Conservation (phyloP, 35 echinoderm and acorn worm genomes). For the Apostichopus japonicus region DNA sequence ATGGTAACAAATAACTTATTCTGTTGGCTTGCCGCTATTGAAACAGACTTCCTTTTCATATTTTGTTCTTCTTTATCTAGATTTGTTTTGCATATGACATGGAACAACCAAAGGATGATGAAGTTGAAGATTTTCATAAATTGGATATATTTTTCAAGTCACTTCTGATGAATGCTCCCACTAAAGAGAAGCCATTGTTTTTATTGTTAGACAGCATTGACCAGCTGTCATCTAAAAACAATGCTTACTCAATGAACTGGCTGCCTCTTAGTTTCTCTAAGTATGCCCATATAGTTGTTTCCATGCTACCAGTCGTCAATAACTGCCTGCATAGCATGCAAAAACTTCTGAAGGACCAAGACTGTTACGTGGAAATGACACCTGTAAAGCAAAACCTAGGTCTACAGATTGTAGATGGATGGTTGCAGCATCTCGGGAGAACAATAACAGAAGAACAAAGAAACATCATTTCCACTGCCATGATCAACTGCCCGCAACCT, state of each 20-base stretch:
- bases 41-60: too few species aligned
- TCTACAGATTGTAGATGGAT: constrained; percentile 68
- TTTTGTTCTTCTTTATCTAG: constrained; percentile 29
- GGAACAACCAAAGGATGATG: constrained; percentile 51
- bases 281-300: constrained; percentile 64
- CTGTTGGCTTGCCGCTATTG: too few species aligned
- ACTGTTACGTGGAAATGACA: constrained; percentile 73
- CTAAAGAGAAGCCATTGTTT: constrained; percentile 68
- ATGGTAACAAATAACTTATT: too few species aligned
- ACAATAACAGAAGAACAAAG: constrained; percentile 67
- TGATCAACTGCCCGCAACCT: constrained; percentile 75
- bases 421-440: constrained; percentile 60
- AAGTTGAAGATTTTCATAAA: constrained; percentile 71
- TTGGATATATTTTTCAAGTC: constrained; percentile 69
- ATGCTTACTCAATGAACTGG: constrained; percentile 84
- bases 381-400: constrained; percentile 66
- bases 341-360: constrained; percentile 41
- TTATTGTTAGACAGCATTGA: constrained; percentile 88
- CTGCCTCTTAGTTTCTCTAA: constrained; percentile 58
- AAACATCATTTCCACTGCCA: constrained; percentile 41
- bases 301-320: constrained; percentile 72
- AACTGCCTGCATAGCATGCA: constrained; percentile 68
- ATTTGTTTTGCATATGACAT: constrained; percentile 78
- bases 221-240: constrained; percentile 70
- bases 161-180: constrained; percentile 51